These are phyloP conservation scores for Dendrocincla tyrannina DNA, from an alignment of 2,797 vertebrate genomes.

Conservation along the genomic window DNA sequence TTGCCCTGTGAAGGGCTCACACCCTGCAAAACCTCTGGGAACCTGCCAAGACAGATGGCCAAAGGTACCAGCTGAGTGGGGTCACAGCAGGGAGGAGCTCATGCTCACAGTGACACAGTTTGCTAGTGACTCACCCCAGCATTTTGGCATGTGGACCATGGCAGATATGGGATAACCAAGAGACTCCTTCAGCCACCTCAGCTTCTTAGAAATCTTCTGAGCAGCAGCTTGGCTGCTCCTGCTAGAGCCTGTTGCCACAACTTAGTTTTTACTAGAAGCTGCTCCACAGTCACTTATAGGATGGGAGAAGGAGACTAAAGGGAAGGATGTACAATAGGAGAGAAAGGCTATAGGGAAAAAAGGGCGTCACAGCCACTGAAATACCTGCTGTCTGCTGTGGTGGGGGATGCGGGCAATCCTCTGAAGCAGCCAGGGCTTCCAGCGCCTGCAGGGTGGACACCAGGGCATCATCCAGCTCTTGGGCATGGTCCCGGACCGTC, in stretches of 20 bases:
- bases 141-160: rapidly evolving
- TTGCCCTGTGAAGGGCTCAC: neutral
- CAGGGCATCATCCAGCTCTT: slow-evolving; percentile 96
- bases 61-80: neutral
- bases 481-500: slow-evolving; percentile 94
- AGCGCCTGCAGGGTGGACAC: slow-evolving; percentile 97
- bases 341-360: neutral
- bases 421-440: slow-evolving; percentile 96
- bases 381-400: slow-evolving; percentile 98
- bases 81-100: neutral
- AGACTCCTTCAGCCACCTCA: neutral
- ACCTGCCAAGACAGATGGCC: rapidly evolving
- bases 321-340: neutral
- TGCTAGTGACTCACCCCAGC: neutral
- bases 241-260: neutral
- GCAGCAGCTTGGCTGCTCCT: neutral
- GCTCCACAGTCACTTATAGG: neutral
- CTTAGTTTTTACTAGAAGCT: neutral
- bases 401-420: slow-evolving; percentile 91
- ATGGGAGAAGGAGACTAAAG: neutral
- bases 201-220: neutral
- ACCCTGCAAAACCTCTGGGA: neutral
- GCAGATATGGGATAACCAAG: neutral
- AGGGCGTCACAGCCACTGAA: neutral
- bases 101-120: neutral